Percentiles rank a stretch among this genome's conserved stretches.
These are phyloP conservation scores for Ganaspis brasiliensis DNA, from an alignment of 2,888 invertebrate genomes.

Conservation along the genomic window DNA sequence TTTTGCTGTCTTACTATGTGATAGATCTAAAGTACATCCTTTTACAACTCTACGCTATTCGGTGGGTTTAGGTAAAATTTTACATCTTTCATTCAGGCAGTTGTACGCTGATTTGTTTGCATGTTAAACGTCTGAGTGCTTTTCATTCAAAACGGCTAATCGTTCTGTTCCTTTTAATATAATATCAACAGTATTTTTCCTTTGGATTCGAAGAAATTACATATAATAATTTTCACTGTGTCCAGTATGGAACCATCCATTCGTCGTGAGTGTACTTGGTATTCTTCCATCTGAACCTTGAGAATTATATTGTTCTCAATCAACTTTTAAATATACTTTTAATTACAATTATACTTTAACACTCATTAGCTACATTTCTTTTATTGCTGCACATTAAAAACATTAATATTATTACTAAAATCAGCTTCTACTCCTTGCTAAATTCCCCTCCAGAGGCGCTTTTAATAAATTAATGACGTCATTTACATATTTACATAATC, in stretches of 20 bases:
- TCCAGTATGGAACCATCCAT: conserved; percentile 37
- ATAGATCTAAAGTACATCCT: too few species aligned
- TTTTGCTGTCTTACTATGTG: too few species aligned
- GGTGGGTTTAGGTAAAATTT: conserved; percentile 76
- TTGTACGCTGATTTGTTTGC: conserved; percentile 40
- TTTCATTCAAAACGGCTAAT: conserved; percentile 66
- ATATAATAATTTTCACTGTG: conserved; percentile 23
- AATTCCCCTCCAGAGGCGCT: conserved; percentile 44
- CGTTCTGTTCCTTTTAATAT: conserved; percentile 25
- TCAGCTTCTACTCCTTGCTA: background rate
- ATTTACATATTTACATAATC: conserved; percentile 20
- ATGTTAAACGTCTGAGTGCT: conserved; percentile 41
- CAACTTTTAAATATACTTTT: background rate
- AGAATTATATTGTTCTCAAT: background rate
- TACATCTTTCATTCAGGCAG: conserved; percentile 74
- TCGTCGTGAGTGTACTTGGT: conserved; percentile 40
- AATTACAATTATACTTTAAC: background rate
- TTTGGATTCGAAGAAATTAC: conserved; percentile 38
- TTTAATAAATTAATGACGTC: conserved; percentile 12
- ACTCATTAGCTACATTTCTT: background rate
- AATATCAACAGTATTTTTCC: conserved; percentile 32
- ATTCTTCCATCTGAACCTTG: conserved; percentile 27
- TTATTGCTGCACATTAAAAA: background rate
- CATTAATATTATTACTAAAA: background rate
- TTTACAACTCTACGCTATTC: conserved; percentile 74